Percentiles rank a stretch among this genome's conserved stretches.
phyloP scores from a whole-genome alignment of 1,140 invertebrate genomes.

The Drosophila mayri region DNA sequence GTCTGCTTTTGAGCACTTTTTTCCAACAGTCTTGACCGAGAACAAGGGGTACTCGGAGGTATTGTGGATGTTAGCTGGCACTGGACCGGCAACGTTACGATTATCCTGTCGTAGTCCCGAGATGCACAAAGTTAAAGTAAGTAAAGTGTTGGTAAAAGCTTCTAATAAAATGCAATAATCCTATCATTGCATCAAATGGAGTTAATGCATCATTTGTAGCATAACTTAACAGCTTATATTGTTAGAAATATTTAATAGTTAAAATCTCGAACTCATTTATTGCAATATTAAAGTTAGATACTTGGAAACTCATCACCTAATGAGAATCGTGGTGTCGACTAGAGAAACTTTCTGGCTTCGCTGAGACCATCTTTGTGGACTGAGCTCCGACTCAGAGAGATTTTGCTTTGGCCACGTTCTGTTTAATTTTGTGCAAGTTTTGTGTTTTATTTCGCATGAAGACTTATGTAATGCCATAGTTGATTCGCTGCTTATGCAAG shows the following conservation, averaged over 20 bases:
- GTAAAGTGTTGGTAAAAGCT: background rate
- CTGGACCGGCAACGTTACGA: constrained; percentile 1
- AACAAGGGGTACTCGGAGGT: constrained; percentile 26
- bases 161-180: background rate
- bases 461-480: constrained; percentile 14
- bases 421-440: constrained; percentile 69
- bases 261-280: background rate
- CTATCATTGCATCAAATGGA: too few species aligned
- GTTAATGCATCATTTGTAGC: too few species aligned
- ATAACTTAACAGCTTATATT: too few species aligned
- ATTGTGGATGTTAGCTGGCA: constrained; percentile 21
- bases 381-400: constrained; percentile 36
- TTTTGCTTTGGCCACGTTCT: constrained; percentile 58
- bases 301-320: background rate
- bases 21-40: constrained; percentile 12
- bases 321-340: constrained; percentile 30
- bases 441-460: constrained; percentile 28
- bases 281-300: too few species aligned
- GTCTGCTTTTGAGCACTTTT: constrained; percentile 60
- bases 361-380: constrained; percentile 30
- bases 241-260: background rate
- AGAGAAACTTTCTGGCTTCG: constrained; percentile 7
- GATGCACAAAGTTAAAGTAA: background rate
- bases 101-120: background rate
- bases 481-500: constrained; percentile 61